phyloP scores from a whole-genome alignment of 2,113 vertebrate genomes.

The Pelecanus crispus region DNA sequence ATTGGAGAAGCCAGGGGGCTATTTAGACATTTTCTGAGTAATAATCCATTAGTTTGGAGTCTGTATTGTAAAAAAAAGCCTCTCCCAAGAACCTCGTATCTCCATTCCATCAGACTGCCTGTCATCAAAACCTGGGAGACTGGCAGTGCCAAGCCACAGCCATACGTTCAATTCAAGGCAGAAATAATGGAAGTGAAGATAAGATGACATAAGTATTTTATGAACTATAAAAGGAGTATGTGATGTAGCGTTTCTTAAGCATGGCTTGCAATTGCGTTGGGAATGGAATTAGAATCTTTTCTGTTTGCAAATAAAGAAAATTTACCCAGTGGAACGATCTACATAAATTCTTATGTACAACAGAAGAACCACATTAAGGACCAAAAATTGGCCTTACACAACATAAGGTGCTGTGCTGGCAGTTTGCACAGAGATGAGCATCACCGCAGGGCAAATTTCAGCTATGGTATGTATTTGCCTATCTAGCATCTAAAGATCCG shows the following conservation, averaged over 20 bases:
- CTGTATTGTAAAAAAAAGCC: not conserved
- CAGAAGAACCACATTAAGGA: conserved; percentile 37
- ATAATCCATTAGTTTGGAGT: not conserved
- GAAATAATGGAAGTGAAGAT: not conserved
- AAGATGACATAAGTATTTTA: not conserved
- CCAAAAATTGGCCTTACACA: not conserved
- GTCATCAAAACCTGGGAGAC: not conserved
- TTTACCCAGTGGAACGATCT: not conserved
- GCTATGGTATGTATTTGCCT: conserved; percentile 28
- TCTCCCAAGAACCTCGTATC: not conserved
- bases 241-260: not conserved
- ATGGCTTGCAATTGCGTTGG: not conserved
- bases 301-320: conserved; percentile 15
- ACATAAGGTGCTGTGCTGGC: not conserved
- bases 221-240: not conserved
- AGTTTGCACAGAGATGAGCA: not conserved
- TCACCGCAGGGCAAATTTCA: conserved; percentile 29
- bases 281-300: not conserved
- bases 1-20: not conserved
- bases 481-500: conserved; percentile 34
- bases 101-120: not conserved
- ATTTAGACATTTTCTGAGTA: not conserved
- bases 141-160: conserved; percentile 10
- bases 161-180: not conserved
- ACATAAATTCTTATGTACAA: not conserved